Base-by-base conservation (phyloP, 2,113 vertebrate species). In the Manacus vitellinus region DNA sequence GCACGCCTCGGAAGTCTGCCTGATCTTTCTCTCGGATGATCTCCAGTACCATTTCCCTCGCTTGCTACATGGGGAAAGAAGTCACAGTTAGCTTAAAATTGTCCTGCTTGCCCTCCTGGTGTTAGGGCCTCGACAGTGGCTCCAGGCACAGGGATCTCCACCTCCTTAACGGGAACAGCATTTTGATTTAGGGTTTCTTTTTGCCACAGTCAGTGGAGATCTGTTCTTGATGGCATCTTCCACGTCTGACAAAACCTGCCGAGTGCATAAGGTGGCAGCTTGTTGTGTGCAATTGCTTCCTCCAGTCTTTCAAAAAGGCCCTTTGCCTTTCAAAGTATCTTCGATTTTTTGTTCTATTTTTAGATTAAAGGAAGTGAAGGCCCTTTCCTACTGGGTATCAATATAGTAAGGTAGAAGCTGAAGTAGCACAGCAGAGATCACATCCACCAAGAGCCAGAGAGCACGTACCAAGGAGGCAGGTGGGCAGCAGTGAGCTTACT, bases 21-120 rank as follows among this genome's bases (percentile, higher is more conserved):
- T 99, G 99, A 97, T 99, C 99, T 97, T 99, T 99, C 79, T 99
- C 99, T 92, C 99, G 98, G 97, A 99, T 99, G 94, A 99, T 99
- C 97, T 99, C 99, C 90, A 99, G 98, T 62, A 99, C 99, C 98
- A 99, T 99, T 98, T 99, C 99, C 96, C 99, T 99, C 0, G 99
- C 99, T 99, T 99, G 99, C 99, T 99, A 96, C 6, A 96, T 72
- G 89, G 66, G 96, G 75, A 95, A 96, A 97, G 87, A 97, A 96
- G 95, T 70, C 71, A 97, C 55, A 88, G 95, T 96, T 96, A 93
- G 83, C 94, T 94, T 68, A 51, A 52, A 73, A 85, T 65, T 28
- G 28, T 61, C 41, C 89, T 88, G 73, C 85, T 96, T 44, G 89
- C 85, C 96, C 78, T 63, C 59, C 47, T 33, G 85, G 75, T 63